Conservation (phyloP, 2,797 vertebrate genomes). For the Periparus ater region DNA sequence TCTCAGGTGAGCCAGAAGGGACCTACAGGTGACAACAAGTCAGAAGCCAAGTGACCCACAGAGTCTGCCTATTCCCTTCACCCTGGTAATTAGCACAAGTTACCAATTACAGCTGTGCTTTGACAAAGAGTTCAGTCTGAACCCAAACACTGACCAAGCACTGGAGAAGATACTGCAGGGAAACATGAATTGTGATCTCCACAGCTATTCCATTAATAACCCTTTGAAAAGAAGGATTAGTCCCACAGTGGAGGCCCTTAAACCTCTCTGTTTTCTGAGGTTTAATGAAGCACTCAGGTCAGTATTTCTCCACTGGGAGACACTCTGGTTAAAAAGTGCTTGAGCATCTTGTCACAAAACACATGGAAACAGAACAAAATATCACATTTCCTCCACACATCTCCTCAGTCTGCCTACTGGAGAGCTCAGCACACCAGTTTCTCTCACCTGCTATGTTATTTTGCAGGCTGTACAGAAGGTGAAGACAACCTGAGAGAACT, state of each 20-base stretch:
- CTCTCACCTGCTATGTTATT: background rate
- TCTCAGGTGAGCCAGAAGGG: background rate
- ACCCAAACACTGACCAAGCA: background rate
- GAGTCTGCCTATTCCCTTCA: background rate
- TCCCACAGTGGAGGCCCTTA: background rate
- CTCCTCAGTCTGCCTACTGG: background rate
- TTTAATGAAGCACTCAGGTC: background rate
- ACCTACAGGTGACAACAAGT: background rate
- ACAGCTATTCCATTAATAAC: background rate
- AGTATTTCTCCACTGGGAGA: background rate
- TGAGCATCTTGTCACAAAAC: background rate
- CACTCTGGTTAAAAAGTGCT: background rate
- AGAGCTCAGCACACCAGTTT: background rate
- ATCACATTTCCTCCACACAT: background rate
- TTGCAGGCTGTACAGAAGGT: background rate
- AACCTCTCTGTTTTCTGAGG: background rate
- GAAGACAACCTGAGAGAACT: background rate
- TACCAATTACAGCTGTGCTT: background rate
- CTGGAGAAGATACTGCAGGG: background rate
- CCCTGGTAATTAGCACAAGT: background rate
- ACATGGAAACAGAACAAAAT: background rate
- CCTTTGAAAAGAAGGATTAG: background rate
- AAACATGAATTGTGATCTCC: background rate
- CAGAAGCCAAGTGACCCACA: background rate
- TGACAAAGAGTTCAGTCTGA: background rate